Conservation (phyloP, 2,888 invertebrate species). For the Sussaba pulchella region DNA sequence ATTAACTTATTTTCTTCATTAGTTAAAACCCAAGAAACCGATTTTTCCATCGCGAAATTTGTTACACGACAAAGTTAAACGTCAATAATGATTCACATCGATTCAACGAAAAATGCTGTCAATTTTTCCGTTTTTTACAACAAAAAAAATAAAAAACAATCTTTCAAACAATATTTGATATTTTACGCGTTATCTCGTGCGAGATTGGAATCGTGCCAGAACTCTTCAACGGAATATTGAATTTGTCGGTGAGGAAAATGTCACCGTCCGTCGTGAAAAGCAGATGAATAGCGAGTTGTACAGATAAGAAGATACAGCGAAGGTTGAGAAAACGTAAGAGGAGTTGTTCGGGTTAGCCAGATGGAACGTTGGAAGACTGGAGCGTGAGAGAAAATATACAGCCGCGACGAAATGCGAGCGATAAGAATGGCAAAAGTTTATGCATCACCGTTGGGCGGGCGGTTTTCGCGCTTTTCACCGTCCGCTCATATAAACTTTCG, state of each 20-base stretch:
- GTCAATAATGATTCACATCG: no score
- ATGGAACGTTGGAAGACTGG: slow-evolving; percentile 9
- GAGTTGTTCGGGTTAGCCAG: slow-evolving; percentile 25
- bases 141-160: no score
- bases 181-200: background rate
- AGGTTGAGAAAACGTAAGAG: slow-evolving; percentile 5
- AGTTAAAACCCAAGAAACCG: no score
- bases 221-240: background rate
- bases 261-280: background rate
- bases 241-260: background rate
- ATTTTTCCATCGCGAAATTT: no score
- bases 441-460: slow-evolving; percentile 64
- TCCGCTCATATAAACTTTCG: slow-evolving; percentile 59
- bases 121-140: no score
- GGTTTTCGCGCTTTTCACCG: slow-evolving; percentile 46
- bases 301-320: slow-evolving; percentile 7
- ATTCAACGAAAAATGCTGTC: no score
- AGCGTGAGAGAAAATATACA: slow-evolving; percentile 52
- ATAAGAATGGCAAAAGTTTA: slow-evolving; percentile 70
- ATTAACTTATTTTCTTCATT: no score
- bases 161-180: background rate
- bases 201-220: background rate
- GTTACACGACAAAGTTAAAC: no score
- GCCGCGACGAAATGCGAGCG: slow-evolving; percentile 60
- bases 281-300: slow-evolving; percentile 2